Base-by-base conservation (phyloP, 1,140 invertebrate genomes). In the Amphibalanus amphitrite region DNA sequence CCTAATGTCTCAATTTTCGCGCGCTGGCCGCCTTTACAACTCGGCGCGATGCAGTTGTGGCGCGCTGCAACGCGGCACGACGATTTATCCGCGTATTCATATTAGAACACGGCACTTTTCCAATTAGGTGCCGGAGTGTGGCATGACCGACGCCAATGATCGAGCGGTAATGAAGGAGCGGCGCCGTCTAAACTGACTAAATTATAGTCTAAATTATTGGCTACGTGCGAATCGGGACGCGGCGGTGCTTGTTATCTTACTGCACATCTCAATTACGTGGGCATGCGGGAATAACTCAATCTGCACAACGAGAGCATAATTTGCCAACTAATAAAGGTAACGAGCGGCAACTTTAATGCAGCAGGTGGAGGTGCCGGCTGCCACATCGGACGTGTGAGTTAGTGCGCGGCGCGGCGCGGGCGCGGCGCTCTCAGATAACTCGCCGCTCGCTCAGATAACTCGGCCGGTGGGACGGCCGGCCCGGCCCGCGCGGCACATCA, bases 301-400 rank as follows among this genome's bases (percentile, higher is more conserved):
- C 47, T 59, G 47, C 47, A 59, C 47, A 59, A 59, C 47, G 47
- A 59, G 47, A 59, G 47, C 47, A 59, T 59, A 59, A 59, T 59
- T 59, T 59, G 47, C 47, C 47, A 59, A 59, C 47, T 59, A 59
- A 59, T 59, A 59, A 59, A 59, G 47, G 47, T 59, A 59, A 59
- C 47, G 47, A 59, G 47, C 47, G 47, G 47, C 13, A 59, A 59
- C 47, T 59, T 59, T 59, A 59, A 59, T 59, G 47, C 47, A 17
- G 47, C 47, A 59, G 47, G 47, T 59, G 20, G 20, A 59, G 47
- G 47, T 20, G 47, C 23, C 47, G 23, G 10, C 10, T 20, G 13
- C 10, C 47, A 59, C 1, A 13, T 59, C 47, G 10, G 47, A 20
- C 47, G 47, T 13, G 10, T 59, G 47, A 59, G 47, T 59, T 59